Conservation (phyloP, 2,113 vertebrate genomes). For the Myotis lucifugus region DNA sequence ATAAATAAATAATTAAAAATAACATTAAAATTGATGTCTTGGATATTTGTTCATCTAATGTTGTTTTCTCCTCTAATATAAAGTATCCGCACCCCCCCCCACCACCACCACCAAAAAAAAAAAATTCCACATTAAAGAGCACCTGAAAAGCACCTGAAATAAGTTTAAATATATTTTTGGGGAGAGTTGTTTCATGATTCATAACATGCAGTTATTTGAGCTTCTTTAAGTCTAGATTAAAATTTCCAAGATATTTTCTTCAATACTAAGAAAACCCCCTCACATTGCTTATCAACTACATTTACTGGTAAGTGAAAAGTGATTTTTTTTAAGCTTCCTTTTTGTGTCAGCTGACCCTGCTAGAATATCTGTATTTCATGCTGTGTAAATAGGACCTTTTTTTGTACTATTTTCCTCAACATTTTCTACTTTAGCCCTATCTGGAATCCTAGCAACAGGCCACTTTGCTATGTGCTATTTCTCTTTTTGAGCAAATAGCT, state of each 20-base stretch:
- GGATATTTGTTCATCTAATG: neutral
- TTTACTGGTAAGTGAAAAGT: slow-evolving; percentile 61
- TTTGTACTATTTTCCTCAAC: slow-evolving; percentile 69
- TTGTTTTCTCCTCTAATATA: neutral
- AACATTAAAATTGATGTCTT: neutral
- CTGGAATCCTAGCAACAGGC: slow-evolving; percentile 76
- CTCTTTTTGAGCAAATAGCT: slow-evolving; percentile 65
- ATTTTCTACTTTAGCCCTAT: slow-evolving; percentile 63
- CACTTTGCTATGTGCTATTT: slow-evolving; percentile 57
- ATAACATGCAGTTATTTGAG: neutral
- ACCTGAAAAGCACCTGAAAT: neutral
- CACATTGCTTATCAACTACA: slow-evolving; percentile 68
- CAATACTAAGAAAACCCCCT: neutral
- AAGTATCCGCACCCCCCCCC: neutral
- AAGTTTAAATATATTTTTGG: neutral
- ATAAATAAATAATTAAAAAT: slow-evolving; percentile 24
- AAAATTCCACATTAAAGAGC: neutral
- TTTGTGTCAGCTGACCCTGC: slow-evolving; percentile 45
- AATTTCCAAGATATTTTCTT: slow-evolving; percentile 68
- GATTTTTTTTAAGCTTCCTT: slow-evolving; percentile 37
- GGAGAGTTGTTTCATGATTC: slow-evolving; percentile 21
- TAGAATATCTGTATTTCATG: slow-evolving; percentile 72
- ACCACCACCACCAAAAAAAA: neutral
- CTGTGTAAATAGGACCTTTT: slow-evolving; percentile 68
- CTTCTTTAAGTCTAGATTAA: slow-evolving; percentile 56